Evolutionary conservation across 2,797 vertebrate genomes (phyloP).

Genomic region (Eupleurogrammus muticus): DNA sequence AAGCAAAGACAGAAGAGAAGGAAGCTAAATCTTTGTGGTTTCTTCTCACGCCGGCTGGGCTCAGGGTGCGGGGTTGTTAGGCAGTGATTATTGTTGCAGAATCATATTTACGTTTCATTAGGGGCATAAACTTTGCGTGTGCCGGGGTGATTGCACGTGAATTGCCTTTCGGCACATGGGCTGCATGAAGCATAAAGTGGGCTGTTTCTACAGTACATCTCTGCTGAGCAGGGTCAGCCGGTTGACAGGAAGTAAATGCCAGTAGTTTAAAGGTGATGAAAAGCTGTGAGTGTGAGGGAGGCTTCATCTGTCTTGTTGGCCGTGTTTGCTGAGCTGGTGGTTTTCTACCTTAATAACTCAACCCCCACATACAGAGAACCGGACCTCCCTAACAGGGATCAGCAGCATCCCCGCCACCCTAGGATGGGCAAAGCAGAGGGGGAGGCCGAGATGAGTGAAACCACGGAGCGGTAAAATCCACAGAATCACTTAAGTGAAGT

Average conservation of each 20-base stretch:
- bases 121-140: conserved; percentile 23
- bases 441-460: conserved; percentile 33
- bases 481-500: conserved; percentile 41
- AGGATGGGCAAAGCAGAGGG: neutral
- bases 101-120: conserved; percentile 48
- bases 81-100: conserved; percentile 15
- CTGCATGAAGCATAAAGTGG: conserved; percentile 7
- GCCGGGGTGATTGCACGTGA: neutral
- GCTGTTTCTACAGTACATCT: conserved; percentile 12
- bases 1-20: conserved; percentile 1
- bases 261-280: conserved; percentile 64
- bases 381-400: conserved; percentile 62
- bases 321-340: conserved; percentile 71
- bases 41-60: conserved; percentile 46
- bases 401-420: conserved; percentile 33
- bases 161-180: conserved; percentile 15
- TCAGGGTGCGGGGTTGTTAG: conserved; percentile 31
- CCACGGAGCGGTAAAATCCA: conserved; percentile 26
- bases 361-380: conserved; percentile 30
- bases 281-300: conserved; percentile 55
- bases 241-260: conserved; percentile 65
- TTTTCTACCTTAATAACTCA: conserved; percentile 73
- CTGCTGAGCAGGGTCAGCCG: conserved; percentile 6
- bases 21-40: conserved; percentile 9
- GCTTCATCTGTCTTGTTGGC: conserved; percentile 68